Base-by-base conservation (phyloP, 2,888 invertebrate species). In the Prostheceraeus crozeri region DNA sequence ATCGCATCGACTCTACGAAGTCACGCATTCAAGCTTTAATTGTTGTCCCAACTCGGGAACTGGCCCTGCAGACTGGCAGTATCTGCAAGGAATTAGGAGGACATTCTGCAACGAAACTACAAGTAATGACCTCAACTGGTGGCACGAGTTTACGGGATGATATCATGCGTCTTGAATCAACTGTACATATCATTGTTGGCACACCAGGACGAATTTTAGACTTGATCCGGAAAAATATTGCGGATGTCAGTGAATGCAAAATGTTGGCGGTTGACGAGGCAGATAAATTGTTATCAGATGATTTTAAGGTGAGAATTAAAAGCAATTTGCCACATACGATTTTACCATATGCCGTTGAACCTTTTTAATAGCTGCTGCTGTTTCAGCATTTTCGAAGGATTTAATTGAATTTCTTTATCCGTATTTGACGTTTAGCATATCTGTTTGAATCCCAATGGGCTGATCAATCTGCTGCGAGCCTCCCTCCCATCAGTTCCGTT, bases 91-190 rank as follows among this genome's bases (percentile, higher is more conserved):
- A 98, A 79, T 82, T 98, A 72, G 87, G 91, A 67, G 96, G 96
- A 79, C 93, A 98, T 79, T 84, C n/a, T n/a, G n/a, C n/a, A n/a
- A 94, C 81, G 86, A 35, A 89, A 75, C 85, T 91, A 72, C 87
- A 91, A 77, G 89, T 96, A 68, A 98, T 98, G 96, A 98, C 96
- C 65, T 96, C 96, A 70, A 98, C 98, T 68, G 98, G 98, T 75
- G 96, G 96, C 70, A 98, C 96, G 68, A 80, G 80, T 71, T 76
- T 81, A 21, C 86, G 93, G 75, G 96, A 98, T 80, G 98, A 98
- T 79, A 98, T 98, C 77, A 89, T 98, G 87, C 86, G 96, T 80
- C 88, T 98, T 77, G 93, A 93, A 81, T 91, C 94, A 79, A 21
- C 76, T 87, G 94, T 94, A 75, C 96, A 98, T 82, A 85, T 93